Base-by-base conservation (phyloP, 1,140 invertebrate species). In the Papilio machaon region DNA sequence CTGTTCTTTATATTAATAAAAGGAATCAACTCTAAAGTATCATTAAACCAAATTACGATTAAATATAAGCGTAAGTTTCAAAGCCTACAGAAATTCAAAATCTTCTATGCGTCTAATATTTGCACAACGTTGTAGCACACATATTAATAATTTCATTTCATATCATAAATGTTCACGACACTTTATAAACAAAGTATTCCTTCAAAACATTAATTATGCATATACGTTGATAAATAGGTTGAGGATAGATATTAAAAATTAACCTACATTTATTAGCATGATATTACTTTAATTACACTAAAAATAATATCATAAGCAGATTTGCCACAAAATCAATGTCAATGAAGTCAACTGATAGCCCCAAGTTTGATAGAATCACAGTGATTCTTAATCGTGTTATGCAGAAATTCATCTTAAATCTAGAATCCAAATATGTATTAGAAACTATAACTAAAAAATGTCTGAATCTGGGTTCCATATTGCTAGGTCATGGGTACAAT, bases 191-290 rank as follows among this genome's bases (percentile, higher is more conserved):
- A 30, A 1, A 30, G 23, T 2, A 30, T 30, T 30, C 23, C 23
- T 30, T 30, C 11, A 0, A 64, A 4, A 70, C 23, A 60, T 13
- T 58, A 6, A 17, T 70, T 70, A 15, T 38, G 17, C 15, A 54
- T 17, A 54, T 13, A 54, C 49, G 15, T 54, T 54, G 64, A 70
- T 70, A 70, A 70, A 13, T 15, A 35, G 64, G 64, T 70, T 70
- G 30, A 70, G 64, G 35, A 13, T 35, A 70, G 6, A 70, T 15
- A 35, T 70, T 15, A 17, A 23, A 35, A 70, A 70, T 70, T 70
- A 23, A 60, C 58, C 58, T 19, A 60, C n/a, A 60, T 60, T 60
- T 60, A 60, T 19, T 19, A 54, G 58, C 58, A 70, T 70, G 64
- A 70, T 13, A 38, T 35, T 70, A 23, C 23, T 9, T 7, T 15